Conservation (phyloP, 2,888 invertebrate species). For the Tupiocoris notatus region DNA sequence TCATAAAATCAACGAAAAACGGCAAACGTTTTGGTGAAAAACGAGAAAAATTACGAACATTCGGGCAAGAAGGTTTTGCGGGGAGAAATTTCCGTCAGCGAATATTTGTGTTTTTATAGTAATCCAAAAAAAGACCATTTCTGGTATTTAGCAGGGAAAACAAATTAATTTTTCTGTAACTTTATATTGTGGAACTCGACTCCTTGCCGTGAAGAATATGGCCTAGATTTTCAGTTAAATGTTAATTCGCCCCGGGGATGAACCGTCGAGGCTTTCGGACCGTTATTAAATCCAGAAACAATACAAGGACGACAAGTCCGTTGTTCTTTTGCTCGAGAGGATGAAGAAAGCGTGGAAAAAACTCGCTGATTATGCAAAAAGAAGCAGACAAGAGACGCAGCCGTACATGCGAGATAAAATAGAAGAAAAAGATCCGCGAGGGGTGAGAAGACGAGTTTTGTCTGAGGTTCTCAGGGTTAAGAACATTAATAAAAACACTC, state of each 20-base stretch:
- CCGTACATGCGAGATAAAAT: neutral
- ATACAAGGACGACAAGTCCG: neutral
- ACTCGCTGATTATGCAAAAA: neutral
- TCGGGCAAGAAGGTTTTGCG: too few relatives aligned
- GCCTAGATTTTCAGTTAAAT: neutral
- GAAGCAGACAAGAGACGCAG: neutral
- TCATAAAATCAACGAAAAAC: too few relatives aligned
- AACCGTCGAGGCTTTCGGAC: constrained; percentile 3
- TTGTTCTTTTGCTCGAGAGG: constrained; percentile 17
- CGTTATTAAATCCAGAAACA: constrained; percentile 46
- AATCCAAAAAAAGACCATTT: too few relatives aligned
- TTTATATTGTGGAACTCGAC: neutral
- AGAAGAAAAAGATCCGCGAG: neutral
- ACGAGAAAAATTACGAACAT: too few relatives aligned
- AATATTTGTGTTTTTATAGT: too few relatives aligned
- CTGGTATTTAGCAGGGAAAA: too few relatives aligned
- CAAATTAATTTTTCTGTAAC: too few relatives aligned
- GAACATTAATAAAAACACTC: neutral
- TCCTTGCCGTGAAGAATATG: neutral
- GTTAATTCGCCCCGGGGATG: neutral
- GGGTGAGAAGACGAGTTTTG: neutral
- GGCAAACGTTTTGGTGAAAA: too few relatives aligned
- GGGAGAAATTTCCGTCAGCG: too few relatives aligned
- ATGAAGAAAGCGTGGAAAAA: neutral
- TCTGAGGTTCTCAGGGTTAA: neutral